phyloP scores from a whole-genome alignment of 2,113 vertebrate species.

The Cacatua alba region DNA sequence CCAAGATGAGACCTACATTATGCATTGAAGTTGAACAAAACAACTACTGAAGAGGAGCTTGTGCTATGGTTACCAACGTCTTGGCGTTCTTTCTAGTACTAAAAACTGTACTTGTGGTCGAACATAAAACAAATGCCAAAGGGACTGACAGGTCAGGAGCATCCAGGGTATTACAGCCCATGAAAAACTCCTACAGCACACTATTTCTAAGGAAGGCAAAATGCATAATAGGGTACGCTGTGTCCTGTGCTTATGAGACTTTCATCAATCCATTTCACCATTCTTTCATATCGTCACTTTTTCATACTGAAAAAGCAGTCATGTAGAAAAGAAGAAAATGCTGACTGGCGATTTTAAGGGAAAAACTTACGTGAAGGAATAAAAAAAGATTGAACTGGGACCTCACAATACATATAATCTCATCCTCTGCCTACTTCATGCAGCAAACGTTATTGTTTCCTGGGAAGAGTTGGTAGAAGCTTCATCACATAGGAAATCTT shows the following conservation, averaged over 20 bases:
- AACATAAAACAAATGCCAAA: background rate
- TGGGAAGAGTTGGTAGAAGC: background rate
- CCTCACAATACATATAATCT: background rate
- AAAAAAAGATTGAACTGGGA: background rate
- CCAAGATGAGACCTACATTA: background rate
- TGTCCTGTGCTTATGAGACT: background rate
- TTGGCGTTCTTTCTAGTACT: background rate
- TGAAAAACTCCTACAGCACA: background rate
- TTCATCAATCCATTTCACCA: background rate
- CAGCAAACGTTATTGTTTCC: background rate
- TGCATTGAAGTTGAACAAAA: background rate
- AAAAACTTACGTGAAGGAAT: background rate
- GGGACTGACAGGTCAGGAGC: background rate
- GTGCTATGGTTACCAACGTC: background rate
- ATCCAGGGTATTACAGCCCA: background rate
- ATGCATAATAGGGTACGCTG: accelerated
- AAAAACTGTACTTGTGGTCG: background rate
- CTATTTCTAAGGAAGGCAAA: background rate
- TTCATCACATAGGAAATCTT: background rate
- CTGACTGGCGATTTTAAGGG: background rate
- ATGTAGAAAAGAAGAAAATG: background rate
- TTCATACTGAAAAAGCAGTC: background rate
- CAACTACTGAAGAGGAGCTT: background rate
- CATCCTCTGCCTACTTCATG: background rate
- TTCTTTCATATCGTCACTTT: background rate